Evolutionary conservation across 2,113 vertebrate genomes (phyloP), one percentile per base, ranked within the genome.

Genomic region (Apus apus): DNA sequence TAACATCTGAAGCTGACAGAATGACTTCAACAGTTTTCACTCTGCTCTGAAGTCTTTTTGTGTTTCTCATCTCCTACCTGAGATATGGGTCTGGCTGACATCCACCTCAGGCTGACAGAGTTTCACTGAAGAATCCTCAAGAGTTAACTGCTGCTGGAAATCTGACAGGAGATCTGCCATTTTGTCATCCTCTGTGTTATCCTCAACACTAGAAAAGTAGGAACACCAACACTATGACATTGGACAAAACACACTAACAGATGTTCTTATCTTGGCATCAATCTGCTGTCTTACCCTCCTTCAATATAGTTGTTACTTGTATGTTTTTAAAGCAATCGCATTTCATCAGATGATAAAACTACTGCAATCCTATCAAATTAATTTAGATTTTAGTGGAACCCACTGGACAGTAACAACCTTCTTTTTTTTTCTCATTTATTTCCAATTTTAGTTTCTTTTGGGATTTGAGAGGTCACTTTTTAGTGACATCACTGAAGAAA

Each of bases 121-220:
- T 98, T 99, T 99, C 96, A 98, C 98, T 94, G 98, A 97, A 51
- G 98, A 97, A 84, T 98, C 98, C 97, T 99, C 99, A 93, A 99
- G 97, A 23, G 97, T 98, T 89, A 99, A 98, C 91, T 99, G 98
- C 90, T 99, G 99, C 87, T 99, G 99, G 96, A 99, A 99, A 97
- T 98, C 99, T 0, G 98, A 92, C 82, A 99, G 96, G 26, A 99
- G 98, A 96, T 99, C 99, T 70, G 98, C 98, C 83, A 99, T 98
- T 94, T 99, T 99, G 77, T 98, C 96, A 48, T 99, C 98, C 13
- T 97, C 98, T 56, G 98, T 98, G n/a, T 76, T 98, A 86, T 99
- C 98, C 85, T 98, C 98, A 68, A 98, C 97, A 93, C 99, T 99
- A 95, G 53, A 94, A 57, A 94, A 81, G 46, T 11, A 36, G 20